Evolutionary conservation across 2,888 invertebrate genomes (phyloP).

Genomic region (Tachina lurida): DNA sequence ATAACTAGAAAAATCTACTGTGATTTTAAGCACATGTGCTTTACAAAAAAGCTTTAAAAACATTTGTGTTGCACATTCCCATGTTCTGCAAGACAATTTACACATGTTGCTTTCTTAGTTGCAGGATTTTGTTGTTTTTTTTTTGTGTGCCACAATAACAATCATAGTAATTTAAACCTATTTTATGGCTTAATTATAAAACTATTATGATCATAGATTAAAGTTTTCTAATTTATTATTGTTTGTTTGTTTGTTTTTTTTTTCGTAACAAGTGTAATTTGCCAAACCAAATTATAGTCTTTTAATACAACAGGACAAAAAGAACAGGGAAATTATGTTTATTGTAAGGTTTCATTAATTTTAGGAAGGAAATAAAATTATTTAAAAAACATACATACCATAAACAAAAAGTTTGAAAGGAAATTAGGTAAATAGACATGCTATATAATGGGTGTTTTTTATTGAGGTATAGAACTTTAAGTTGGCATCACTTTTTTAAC

Average conservation of each 20-base stretch:
- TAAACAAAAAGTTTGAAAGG: too few species aligned
- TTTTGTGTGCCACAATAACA: conserved; percentile 67
- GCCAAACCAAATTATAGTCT: conserved; percentile 50
- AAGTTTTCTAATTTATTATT: conserved; percentile 43
- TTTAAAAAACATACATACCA: background rate
- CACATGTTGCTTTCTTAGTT: conserved; percentile 34
- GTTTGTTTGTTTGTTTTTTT: conserved; percentile 16
- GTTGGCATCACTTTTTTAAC: too few species aligned
- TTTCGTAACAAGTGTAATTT: conserved; percentile 29
- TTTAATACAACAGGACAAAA: background rate
- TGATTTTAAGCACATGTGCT: conserved; percentile 62
- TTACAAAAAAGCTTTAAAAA: conserved; percentile 68
- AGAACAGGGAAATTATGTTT: conserved; percentile 22
- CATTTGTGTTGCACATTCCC: conserved; percentile 22
- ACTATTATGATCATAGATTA: conserved; percentile 67
- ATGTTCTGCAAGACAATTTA: background rate
- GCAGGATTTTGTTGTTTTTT: conserved; percentile 7
- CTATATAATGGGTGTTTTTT: too few species aligned
- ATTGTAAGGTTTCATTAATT: background rate
- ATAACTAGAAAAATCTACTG: background rate
- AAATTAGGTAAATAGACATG: too few species aligned
- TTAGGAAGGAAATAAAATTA: conserved; percentile 1
- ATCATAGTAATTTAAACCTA: conserved; percentile 77
- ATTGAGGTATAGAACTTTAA: too few species aligned
- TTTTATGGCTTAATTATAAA: conserved; percentile 78